Evolutionary conservation across 2,113 vertebrate genomes (phyloP).

Genomic region (Dendrocopos noguchii): DNA sequence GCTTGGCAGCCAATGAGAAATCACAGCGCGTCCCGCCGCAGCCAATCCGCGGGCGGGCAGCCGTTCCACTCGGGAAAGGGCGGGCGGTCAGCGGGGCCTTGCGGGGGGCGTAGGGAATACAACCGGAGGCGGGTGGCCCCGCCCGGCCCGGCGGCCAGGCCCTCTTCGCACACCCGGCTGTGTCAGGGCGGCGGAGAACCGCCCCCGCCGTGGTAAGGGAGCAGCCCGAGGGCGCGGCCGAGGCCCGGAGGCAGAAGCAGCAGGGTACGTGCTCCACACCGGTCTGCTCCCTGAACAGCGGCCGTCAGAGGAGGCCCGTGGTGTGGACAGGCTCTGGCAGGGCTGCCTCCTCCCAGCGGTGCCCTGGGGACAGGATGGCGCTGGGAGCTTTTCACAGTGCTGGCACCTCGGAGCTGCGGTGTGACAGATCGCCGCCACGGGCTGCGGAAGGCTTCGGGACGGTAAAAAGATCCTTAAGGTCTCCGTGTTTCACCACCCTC

Average conservation of each 20-base stretch:
- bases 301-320: too few relatives aligned
- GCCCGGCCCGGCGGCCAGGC: too few relatives aligned
- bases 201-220: not conserved
- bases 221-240: not conserved
- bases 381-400: too few relatives aligned
- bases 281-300: not conserved
- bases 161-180: too few relatives aligned
- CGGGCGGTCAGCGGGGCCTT: not conserved
- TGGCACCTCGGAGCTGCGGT: too few relatives aligned
- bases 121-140: too few relatives aligned
- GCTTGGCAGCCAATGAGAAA: not conserved
- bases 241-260: not conserved
- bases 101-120: not conserved
- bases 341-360: not conserved
- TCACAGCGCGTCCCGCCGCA: conserved; percentile 59
- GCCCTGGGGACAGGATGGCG: not conserved
- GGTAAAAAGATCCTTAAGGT: not conserved
- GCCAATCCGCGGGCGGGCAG: not conserved
- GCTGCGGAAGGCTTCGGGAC: not conserved
- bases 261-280: not conserved
- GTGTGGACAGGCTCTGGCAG: not conserved
- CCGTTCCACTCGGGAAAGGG: not conserved
- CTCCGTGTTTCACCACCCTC: fast-evolving
- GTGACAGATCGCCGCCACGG: not conserved
- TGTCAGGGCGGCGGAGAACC: too few relatives aligned